phyloP scores from a whole-genome alignment of 2,113 vertebrate species.

The Rhombomys opimus region DNA sequence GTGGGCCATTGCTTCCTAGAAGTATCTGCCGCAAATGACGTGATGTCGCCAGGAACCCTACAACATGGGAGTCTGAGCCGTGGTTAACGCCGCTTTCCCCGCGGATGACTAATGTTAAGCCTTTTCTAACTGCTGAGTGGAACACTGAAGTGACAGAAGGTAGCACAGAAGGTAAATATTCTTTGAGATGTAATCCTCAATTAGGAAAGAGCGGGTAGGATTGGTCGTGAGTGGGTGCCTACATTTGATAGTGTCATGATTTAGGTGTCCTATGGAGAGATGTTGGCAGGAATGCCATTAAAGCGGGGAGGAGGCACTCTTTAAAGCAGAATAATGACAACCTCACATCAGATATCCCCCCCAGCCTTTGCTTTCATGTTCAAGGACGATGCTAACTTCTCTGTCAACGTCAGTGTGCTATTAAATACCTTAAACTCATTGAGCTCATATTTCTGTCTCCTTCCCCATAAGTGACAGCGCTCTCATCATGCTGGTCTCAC shows the following conservation, averaged over 20 bases:
- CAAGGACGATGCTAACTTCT: conserved; percentile 71
- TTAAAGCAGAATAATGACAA: conserved; percentile 55
- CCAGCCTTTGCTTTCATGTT: conserved; percentile 61
- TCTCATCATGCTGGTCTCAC: conserved; percentile 54
- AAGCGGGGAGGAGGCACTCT: background rate
- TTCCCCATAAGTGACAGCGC: conserved; percentile 67
- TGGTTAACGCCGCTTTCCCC: background rate
- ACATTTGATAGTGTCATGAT: conserved; percentile 22
- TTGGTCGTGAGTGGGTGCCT: conserved; percentile 42
- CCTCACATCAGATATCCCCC: conserved; percentile 19
- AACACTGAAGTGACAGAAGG: conserved; percentile 64
- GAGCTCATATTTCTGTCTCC: conserved; percentile 68
- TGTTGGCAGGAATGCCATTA: conserved; percentile 40
- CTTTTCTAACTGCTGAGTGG: conserved; percentile 55
- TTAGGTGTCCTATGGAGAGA: conserved; percentile 16
- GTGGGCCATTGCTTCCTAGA: conserved; percentile 4
- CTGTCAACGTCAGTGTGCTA: conserved; percentile 70
- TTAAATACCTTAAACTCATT: conserved; percentile 76
- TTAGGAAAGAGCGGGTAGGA: conserved; percentile 22
- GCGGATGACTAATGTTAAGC: conserved; percentile 3
- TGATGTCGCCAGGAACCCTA: background rate
- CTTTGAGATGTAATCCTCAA: conserved; percentile 59
- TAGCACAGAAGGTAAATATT: conserved; percentile 70
- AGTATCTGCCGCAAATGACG: background rate
- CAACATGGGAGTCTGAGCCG: background rate